Percentiles rank a stretch among this genome's conserved stretches.
Evolutionary conservation across 64 coral and sea anemone genomes (phyloP).

Genomic region (Actinia tenebrosa): DNA sequence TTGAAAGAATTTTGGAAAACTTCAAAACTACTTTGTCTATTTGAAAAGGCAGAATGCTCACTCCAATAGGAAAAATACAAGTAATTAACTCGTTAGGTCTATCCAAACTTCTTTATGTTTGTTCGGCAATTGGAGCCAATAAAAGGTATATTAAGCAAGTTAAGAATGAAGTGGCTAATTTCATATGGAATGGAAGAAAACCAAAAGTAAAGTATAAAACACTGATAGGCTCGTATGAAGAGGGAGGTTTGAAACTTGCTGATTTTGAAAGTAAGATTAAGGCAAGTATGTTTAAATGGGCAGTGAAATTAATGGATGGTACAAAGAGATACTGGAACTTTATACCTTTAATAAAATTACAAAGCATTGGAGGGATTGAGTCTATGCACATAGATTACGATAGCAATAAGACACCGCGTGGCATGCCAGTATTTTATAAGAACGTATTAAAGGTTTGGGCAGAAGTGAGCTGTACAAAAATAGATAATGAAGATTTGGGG

Average conservation of each 20-base stretch:
- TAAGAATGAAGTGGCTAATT: not conserved
- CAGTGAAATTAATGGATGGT: not conserved
- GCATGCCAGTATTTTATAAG: not conserved
- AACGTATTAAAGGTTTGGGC: not conserved
- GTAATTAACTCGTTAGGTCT: not conserved
- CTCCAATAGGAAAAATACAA: not conserved
- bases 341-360: not conserved
- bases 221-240: not conserved
- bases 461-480: not conserved
- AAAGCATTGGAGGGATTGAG: not conserved
- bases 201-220: slow-evolving; percentile 24
- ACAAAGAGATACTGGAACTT: not conserved
- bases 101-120: not conserved
- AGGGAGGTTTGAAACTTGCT: slow-evolving; percentile 4
- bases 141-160: not conserved
- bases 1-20: not conserved
- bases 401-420: not conserved
- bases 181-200: slow-evolving; percentile 12
- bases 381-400: not conserved
- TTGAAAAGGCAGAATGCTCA: not conserved
- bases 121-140: not conserved
- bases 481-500: not conserved
- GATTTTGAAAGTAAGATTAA: not conserved
- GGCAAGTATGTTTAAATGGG: not conserved
- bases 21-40: not conserved